Evolutionary conservation across 2,888 invertebrate species (phyloP).

Genomic region (Nemapogon koenigi): DNA sequence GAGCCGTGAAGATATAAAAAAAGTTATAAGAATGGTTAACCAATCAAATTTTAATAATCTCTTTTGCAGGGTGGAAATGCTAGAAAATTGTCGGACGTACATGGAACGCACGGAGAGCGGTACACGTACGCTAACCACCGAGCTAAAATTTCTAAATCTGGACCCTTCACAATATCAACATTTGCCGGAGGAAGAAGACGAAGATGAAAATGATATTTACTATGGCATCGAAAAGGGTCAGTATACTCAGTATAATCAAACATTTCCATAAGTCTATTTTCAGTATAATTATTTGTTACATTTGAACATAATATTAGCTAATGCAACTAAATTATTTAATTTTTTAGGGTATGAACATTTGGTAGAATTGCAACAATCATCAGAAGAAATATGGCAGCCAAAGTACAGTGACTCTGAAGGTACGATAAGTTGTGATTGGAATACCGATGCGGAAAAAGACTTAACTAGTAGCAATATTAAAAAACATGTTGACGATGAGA

Average conservation of each 20-base stretch:
- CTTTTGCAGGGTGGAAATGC: constrained; percentile 32
- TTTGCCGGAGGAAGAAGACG: constrained; percentile 65
- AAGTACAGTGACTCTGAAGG: constrained; percentile 25
- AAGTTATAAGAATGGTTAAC: no score
- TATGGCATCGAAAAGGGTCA: constrained; percentile 70
- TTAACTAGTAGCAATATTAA: constrained; percentile 16
- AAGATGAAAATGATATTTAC: constrained; percentile 54
- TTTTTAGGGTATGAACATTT: constrained; percentile 51
- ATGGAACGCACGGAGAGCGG: constrained; percentile 54
- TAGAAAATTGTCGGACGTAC: constrained; percentile 42
- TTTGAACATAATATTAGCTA: no score
- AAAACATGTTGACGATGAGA: constrained; percentile 29
- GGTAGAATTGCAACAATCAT: constrained; percentile 32
- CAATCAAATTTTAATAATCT: no score
- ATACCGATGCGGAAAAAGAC: constrained; percentile 13
- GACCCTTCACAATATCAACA: constrained; percentile 73
- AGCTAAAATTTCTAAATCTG: constrained; percentile 76
- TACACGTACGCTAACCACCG: constrained; percentile 71
- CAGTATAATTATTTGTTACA: background rate
- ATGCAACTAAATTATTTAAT: background rate
- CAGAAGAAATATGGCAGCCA: constrained; percentile 39
- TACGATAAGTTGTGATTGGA: constrained; percentile 25
- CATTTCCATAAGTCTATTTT: background rate
- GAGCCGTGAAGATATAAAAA: no score
- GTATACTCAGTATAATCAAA: background rate